A percentile compares a stretch with the other conserved stretches of the same genome.
These are phyloP conservation scores for Onthophagus sagittarius DNA, from an alignment of 2,888 invertebrate species.

Conservation along the genomic window DNA sequence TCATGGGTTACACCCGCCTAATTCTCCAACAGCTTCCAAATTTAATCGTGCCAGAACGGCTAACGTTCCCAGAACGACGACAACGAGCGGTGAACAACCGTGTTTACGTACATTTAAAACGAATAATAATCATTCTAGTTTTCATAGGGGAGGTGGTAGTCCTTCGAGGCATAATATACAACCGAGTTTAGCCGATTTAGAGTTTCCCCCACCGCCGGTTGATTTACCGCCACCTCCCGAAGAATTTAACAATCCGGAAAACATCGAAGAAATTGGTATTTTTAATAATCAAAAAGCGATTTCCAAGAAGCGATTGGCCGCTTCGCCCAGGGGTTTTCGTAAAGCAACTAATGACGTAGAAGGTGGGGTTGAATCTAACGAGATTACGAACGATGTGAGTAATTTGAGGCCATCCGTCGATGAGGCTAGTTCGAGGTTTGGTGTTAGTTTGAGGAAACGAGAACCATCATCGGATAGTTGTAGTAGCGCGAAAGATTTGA, in stretches of 20 bases:
- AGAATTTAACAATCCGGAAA: slow-evolving; percentile 51
- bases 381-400: slow-evolving; percentile 50
- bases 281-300: slow-evolving; percentile 34
- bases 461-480: slow-evolving; percentile 60
- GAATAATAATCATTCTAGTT: slow-evolving; percentile 45
- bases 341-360: slow-evolving; percentile 7
- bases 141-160: slow-evolving; percentile 55
- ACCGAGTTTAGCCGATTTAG: slow-evolving; percentile 75
- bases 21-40: slow-evolving; percentile 60
- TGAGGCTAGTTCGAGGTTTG: slow-evolving; percentile 68
- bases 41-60: slow-evolving; percentile 53
- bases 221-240: slow-evolving; percentile 77
- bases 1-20: slow-evolving; percentile 53
- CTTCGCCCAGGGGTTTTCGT: slow-evolving; percentile 35
- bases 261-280: slow-evolving; percentile 32
- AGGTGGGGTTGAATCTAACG: slow-evolving; percentile 43
- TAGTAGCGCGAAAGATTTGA: slow-evolving; percentile 52
- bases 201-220: slow-evolving; percentile 83
- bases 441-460: slow-evolving; percentile 64
- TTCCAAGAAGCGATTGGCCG: slow-evolving; percentile 39
- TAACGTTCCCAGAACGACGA: slow-evolving; percentile 44
- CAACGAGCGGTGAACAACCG: slow-evolving; percentile 40
- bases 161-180: slow-evolving; percentile 65
- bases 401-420: slow-evolving; percentile 66
- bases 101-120: slow-evolving; percentile 47